Evolutionary conservation across 2,113 vertebrate genomes (phyloP).

Genomic region (Chamaetylas fuelleborni): DNA sequence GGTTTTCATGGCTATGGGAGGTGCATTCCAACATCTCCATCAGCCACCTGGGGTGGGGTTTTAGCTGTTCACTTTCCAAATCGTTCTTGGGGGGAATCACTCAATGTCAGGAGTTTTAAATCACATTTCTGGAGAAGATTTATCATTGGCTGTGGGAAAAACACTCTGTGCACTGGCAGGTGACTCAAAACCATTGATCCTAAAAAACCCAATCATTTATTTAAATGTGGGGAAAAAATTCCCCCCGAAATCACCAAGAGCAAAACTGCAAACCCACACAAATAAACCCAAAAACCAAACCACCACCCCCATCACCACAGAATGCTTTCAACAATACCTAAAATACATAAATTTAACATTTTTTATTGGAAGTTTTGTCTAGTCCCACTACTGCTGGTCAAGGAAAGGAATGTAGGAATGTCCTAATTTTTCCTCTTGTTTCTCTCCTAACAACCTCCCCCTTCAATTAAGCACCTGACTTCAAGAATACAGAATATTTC

Average conservation of each 20-base stretch:
- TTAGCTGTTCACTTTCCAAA: background rate
- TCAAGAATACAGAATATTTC: background rate
- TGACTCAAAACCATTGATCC: background rate
- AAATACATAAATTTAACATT: background rate
- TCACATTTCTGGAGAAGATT: background rate
- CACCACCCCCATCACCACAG: no score
- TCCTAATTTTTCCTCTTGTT: background rate
- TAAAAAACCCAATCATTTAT: background rate
- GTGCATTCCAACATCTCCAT: background rate
- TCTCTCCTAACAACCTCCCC: background rate
- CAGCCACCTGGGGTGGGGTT: background rate
- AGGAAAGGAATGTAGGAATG: background rate
- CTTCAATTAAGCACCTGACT: background rate
- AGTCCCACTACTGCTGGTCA: no score
- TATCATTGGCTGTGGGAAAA: background rate
- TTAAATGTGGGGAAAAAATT: background rate
- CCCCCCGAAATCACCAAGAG: background rate
- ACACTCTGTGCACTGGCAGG: background rate
- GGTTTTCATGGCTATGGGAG: background rate
- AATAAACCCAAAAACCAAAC: background rate
- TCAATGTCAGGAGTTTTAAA: background rate
- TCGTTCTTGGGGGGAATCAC: background rate
- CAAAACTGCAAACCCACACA: rapidly evolving
- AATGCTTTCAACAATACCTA: background rate
- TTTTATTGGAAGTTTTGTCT: background rate